phyloP scores from a whole-genome alignment of 1,140 invertebrate genomes.

The Paraescarpia echinospica region DNA sequence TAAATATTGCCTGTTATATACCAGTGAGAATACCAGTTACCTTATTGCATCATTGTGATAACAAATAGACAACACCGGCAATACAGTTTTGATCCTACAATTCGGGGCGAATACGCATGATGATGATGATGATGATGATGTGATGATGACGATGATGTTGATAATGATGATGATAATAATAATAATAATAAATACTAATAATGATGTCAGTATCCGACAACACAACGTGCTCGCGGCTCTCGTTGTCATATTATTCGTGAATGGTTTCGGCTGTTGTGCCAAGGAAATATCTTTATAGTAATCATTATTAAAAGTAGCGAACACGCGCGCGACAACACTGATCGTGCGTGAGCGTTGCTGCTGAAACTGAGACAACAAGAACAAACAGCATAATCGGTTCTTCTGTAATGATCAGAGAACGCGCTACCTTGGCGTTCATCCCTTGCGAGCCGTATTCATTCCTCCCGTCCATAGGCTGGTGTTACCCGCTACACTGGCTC shows the following conservation, averaged over 20 bases:
- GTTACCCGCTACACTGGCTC: background rate
- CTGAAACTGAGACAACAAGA: background rate
- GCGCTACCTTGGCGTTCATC: background rate
- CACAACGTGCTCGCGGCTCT: background rate
- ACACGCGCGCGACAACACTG: background rate
- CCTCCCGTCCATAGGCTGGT: background rate
- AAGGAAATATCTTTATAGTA: no score
- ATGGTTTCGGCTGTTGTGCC: background rate
- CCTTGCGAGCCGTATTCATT: background rate
- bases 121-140: no score
- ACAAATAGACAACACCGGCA: no score
- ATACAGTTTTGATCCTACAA: no score
- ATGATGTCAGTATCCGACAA: background rate
- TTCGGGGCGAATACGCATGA: no score
- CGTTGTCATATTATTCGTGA: background rate
- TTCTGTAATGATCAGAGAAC: background rate
- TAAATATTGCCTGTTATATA: no score
- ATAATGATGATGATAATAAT: no score
- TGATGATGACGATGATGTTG: no score
- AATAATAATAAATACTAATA: background rate
- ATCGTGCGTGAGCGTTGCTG: background rate
- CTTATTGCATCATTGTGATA: no score
- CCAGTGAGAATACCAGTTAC: no score
- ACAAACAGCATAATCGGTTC: background rate
- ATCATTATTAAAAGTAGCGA: background rate